Evolutionary conservation across 1,140 invertebrate species (phyloP), one percentile per base, ranked within the genome.

Genomic region (Procambarus clarkii): DNA sequence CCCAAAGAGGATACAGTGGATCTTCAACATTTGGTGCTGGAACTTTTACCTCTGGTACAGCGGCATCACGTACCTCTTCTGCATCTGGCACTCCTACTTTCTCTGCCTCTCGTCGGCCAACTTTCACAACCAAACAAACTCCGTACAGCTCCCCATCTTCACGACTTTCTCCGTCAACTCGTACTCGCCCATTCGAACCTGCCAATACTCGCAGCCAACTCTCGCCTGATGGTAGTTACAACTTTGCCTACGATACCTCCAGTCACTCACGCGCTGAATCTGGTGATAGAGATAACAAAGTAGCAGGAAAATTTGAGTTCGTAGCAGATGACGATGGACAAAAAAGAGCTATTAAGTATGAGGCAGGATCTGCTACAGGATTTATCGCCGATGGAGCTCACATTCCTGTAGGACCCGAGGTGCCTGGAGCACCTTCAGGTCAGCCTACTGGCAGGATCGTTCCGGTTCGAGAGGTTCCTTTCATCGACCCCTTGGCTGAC

Each of bases 321-420:
- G 91, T 92, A 5, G 92, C 92, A 11, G 81, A 92, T 69, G 92
- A 93, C 54, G 92, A 90, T 76, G 84, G 91, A 64, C 74, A 83
- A 34, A 81, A 80, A 21, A 84, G 91, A 24, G 82, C 76, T 60
- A 91, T 93, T 13, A 74, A 46, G 7, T 93, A 93, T 54, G 88
- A 93, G 69, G 92, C 92, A 74, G 91, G 92, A 44, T 90, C 92
- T 58, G 81, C 80, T 34, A 93, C 91, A 50, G 92, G 92, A 21
- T 93, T 93, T 71, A 92, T 92, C 54, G 91, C 91, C 21, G 92
- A 93, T 78, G 92, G 92, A 9, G 82, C 71, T 44, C 92, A 93
- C 83, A 83, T 93, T 58, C 92, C 92, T 45, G 91, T 93, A 77
- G 92, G 92, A 54, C 92, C 92, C 64, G 69, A 69, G 8, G 92